Evolutionary conservation across 2,797 vertebrate species (phyloP).

Genomic region (Anguilla pacifica): DNA sequence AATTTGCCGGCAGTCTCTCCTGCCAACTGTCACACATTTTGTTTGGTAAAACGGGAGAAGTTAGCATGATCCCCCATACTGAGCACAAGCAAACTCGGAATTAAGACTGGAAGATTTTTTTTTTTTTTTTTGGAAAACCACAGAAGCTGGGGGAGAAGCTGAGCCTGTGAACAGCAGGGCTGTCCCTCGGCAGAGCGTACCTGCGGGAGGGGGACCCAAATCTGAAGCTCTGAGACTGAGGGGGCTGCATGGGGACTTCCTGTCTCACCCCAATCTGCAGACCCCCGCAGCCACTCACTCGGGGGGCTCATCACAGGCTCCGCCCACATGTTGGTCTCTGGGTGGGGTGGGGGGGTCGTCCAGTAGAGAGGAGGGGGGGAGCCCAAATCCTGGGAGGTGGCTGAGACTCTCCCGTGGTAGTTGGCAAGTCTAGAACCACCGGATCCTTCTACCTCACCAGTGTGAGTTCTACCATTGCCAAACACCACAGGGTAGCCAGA

Average conservation of each 20-base stretch:
- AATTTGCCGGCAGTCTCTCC: no score
- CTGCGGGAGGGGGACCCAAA: not conserved
- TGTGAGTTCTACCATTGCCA: slow-evolving; percentile 92
- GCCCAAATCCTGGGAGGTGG: not conserved
- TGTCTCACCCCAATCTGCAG: slow-evolving; percentile 76
- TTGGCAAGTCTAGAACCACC: slow-evolving; percentile 91
- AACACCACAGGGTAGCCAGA: slow-evolving; percentile 66
- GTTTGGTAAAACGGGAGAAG: no score
- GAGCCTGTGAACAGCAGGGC: not conserved
- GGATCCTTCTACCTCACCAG: slow-evolving; percentile 83
- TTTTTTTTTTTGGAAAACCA: not conserved
- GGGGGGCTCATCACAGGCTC: not conserved
- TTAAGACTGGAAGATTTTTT: no score
- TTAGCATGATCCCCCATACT: not conserved
- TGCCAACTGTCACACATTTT: no score
- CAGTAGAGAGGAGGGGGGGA: not conserved
- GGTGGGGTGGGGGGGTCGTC: not conserved
- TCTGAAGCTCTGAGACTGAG: slow-evolving; percentile 77
- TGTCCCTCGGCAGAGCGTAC: no score
- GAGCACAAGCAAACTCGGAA: not conserved
- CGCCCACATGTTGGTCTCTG: no score
- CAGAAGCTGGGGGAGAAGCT: not conserved
- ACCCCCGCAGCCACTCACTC: slow-evolving; percentile 81
- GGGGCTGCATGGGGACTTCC: slow-evolving; percentile 73
- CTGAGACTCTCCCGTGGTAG: slow-evolving; percentile 66